These are phyloP conservation scores for Parapristionchus giblindavisi DNA, from an alignment of 2,888 invertebrate species.

Conservation along the genomic window DNA sequence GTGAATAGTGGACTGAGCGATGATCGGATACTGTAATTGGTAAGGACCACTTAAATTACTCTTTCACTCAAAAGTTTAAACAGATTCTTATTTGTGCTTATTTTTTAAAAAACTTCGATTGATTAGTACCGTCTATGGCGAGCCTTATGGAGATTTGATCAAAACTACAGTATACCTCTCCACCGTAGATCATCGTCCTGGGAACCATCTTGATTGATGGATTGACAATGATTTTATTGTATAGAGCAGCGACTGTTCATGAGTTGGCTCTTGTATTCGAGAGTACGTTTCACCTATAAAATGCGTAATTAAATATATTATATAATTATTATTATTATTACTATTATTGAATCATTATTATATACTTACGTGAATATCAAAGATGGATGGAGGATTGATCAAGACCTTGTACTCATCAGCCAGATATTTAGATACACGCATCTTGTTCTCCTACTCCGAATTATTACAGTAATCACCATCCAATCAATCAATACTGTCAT, in stretches of 20 bases:
- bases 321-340: slow-evolving; percentile 75
- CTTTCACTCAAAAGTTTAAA: no score
- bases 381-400: no score
- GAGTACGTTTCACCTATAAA: slow-evolving; percentile 92
- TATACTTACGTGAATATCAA: no score
- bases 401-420: slow-evolving; percentile 88
- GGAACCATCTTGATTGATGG: slow-evolving; percentile 86
- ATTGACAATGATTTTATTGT: slow-evolving; percentile 95
- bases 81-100: no score
- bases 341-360: no score
- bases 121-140: no score
- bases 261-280: slow-evolving; percentile 98
- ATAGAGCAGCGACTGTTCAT: slow-evolving; percentile 86
- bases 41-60: no score
- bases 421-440: slow-evolving; percentile 84
- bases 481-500: slow-evolving; percentile 52
- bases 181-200: slow-evolving; percentile 92
- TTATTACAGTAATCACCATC: no score
- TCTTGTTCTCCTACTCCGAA: slow-evolving; percentile 89
- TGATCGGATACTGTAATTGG: no score
- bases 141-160: no score
- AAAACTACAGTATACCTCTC: slow-evolving; percentile 73
- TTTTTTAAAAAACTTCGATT: no score
- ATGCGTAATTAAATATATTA: neutral
- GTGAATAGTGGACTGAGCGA: no score